Conservation (phyloP, 2,113 vertebrate genomes). For the Solea solea region DNA sequence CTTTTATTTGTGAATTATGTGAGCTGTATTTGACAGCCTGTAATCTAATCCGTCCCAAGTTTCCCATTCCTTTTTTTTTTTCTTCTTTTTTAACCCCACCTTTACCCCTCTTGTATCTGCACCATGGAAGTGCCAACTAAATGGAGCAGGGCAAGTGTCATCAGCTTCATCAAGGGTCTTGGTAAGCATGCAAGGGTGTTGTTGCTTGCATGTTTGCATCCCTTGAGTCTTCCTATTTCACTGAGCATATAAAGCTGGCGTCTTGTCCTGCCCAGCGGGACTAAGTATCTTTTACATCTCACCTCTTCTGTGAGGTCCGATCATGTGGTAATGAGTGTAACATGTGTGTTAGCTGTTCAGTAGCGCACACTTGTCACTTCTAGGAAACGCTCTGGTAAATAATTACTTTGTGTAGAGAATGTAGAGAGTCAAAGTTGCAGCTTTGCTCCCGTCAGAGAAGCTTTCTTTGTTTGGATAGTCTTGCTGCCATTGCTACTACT, state of each 20-base stretch:
- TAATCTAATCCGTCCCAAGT: slow-evolving; percentile 19
- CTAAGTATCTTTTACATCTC: slow-evolving; percentile 34
- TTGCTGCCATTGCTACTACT: background rate
- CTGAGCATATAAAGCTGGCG: slow-evolving; percentile 18
- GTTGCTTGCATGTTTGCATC: slow-evolving; percentile 34
- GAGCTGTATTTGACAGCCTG: slow-evolving; percentile 14
- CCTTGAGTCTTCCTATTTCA: slow-evolving; percentile 45
- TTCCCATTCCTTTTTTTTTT: slow-evolving; percentile 5
- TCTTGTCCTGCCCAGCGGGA: background rate
- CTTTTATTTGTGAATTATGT: slow-evolving; percentile 37
- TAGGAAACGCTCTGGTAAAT: background rate
- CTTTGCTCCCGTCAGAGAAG: background rate
- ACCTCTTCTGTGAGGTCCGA: slow-evolving; percentile 28
- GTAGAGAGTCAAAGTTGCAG: background rate
- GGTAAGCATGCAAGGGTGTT: slow-evolving; percentile 83
- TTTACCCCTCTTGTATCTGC: slow-evolving; percentile 16
- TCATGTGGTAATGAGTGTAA: slow-evolving; percentile 36
- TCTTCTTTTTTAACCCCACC: too few relatives aligned
- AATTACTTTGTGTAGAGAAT: background rate
- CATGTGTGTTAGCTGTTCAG: background rate
- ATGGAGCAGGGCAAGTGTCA: slow-evolving; percentile 93
- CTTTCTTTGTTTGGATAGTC: background rate
- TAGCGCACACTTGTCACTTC: background rate
- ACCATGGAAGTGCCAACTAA: slow-evolving; percentile 93
- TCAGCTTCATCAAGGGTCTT: slow-evolving; percentile 96